Evolutionary conservation across 2,113 vertebrate genomes (phyloP).

Genomic region (human): GRCh38 chr2:1574001-1574500

Average conservation of each 20-base stretch:
- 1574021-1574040: background rate
- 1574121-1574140: background rate
- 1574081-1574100: too few relatives aligned
- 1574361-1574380: background rate
- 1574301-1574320: background rate
- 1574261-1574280: background rate
- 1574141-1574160: too few relatives aligned
- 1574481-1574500: background rate
- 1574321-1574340: background rate
- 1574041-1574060: background rate
- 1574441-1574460: background rate
- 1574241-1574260: background rate
- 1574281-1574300: background rate
- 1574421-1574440: background rate
- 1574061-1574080: background rate
- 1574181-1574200: background rate
- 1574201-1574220: background rate
- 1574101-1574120: background rate
- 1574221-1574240: background rate
- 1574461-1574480: background rate
- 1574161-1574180: accelerated
- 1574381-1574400: background rate
- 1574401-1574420: background rate
- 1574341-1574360: background rate
- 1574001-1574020: background rate